phyloP scores from a whole-genome alignment of 2,888 invertebrate species.

The Mechanitis mazaeus region DNA sequence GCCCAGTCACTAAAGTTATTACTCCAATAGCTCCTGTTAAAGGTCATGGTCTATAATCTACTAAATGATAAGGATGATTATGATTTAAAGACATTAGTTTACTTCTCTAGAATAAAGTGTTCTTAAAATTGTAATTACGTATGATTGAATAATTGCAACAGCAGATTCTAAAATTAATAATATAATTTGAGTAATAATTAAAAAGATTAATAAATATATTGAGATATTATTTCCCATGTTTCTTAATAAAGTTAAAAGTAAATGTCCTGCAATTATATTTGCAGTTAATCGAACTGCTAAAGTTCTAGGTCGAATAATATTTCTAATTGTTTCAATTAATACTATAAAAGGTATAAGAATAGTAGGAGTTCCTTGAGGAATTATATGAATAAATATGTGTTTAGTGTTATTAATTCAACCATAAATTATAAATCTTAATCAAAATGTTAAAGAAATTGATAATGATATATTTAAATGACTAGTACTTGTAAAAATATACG shows the following conservation, averaged over 20 bases:
- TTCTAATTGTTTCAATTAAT: constrained; percentile 84
- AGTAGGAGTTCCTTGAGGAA: constrained; percentile 79
- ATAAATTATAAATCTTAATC: constrained; percentile 80
- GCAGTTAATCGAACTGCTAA: constrained; percentile 83
- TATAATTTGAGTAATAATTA: constrained; percentile 68
- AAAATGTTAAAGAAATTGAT: constrained; percentile 77
- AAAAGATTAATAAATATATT: constrained; percentile 45
- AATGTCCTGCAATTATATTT: constrained; percentile 87
- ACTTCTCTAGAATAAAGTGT: constrained; percentile 82
- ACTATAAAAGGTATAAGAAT: constrained; percentile 84
- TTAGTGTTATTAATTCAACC: constrained; percentile 79
- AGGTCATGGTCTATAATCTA: constrained; percentile 81
- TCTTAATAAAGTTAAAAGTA: constrained; percentile 79
- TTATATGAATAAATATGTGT: constrained; percentile 81
- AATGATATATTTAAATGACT: constrained; percentile 79
- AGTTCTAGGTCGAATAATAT: constrained; percentile 82
- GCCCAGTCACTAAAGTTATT: constrained; percentile 73
- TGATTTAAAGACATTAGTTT: constrained; percentile 73
- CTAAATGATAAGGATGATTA: constrained; percentile 81
- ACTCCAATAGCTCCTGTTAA: constrained; percentile 77
- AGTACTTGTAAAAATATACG: constrained; percentile 83
- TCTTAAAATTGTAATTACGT: constrained; percentile 80
- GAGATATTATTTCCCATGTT: constrained; percentile 43
- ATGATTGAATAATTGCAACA: constrained; percentile 80
- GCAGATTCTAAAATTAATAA: constrained; percentile 76